Evolutionary conservation across 2,888 invertebrate species (phyloP), one percentile per base, ranked within the genome.

Genomic region (Ganaspis brasiliensis): DNA sequence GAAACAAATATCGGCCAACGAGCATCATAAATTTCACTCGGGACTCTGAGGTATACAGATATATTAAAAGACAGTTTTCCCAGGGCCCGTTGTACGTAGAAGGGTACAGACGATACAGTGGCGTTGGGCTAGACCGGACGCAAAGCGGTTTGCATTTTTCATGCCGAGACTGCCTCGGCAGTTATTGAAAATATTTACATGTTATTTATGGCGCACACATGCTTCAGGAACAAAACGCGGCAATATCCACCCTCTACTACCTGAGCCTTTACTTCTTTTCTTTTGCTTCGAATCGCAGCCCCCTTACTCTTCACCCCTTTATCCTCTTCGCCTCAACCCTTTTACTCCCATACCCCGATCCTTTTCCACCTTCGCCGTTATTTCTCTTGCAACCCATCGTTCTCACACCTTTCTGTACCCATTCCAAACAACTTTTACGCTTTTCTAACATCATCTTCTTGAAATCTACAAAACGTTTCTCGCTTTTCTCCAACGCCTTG

Each of bases 121-220:
- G 74, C 61, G 76, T 79, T 76, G 81, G 79, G 77, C 78, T 81
- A 81, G 82, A 82, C 84, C 84, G 87, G 86, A 86, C 87, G 87
- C 83, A 85, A 87, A 89, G 85, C 89, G 88, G 87, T 89, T 90
- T 89, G 88, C 89, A 90, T 90, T 89, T 90, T 89, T 89, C 89
- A 90, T 89, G 87, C 85, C 79, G 81, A 83, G 82, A 82, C 83
- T 82, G 85, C 84, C 84, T 73, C 83, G 85, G 86, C 89, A 89
- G 89, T 90, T 90, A 90, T 89, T 89, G 89, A 90, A 89, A 90
- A 90, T 89, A 90, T 90, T 90, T 89, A 89, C 89, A 90, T 89
- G 89, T 89, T 89, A 90, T 89, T 89, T 90, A 90, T 89, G 87
- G 87, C 84, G 81, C 87, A 87, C 87, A 89, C 89, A 90, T 89